phyloP scores from a whole-genome alignment of 2,113 vertebrate genomes.

The Hystrix cristata region DNA sequence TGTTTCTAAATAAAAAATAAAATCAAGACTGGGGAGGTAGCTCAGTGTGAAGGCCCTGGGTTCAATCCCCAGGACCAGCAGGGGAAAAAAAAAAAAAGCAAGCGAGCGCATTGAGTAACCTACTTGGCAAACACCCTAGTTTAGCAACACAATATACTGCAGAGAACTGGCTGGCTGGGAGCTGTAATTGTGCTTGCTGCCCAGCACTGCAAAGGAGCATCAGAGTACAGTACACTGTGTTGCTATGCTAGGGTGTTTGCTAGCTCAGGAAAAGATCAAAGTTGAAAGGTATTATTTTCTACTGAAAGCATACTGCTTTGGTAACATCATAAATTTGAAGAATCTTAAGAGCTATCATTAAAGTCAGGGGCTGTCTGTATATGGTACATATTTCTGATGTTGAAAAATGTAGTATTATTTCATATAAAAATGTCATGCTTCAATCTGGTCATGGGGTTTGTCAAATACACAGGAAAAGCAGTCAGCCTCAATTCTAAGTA shows the following conservation, averaged over 20 bases:
- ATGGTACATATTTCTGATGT: background rate
- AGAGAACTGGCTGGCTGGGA: background rate
- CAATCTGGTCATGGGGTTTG: background rate
- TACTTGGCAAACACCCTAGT: background rate
- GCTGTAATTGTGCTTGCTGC: background rate
- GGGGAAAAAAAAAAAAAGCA: background rate
- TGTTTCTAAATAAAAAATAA: background rate
- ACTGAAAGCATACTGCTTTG: background rate
- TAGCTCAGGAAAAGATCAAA: background rate
- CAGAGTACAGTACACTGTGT: no score
- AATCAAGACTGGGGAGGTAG: background rate
- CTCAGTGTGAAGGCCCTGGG: no score
- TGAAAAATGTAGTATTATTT: constrained; percentile 32
- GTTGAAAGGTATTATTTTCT: background rate
- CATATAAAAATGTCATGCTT: background rate
- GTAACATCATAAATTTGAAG: background rate
- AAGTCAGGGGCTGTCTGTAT: background rate
- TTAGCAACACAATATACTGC: background rate
- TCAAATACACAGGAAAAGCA: background rate
- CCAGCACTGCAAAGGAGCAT: background rate
- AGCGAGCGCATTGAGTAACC: background rate
- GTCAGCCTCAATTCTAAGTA: background rate
- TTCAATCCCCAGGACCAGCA: background rate
- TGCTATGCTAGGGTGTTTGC: background rate
- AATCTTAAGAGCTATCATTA: background rate